Evolutionary conservation across 2,113 vertebrate genomes (phyloP).

Genomic region (Seriola dumerili): DNA sequence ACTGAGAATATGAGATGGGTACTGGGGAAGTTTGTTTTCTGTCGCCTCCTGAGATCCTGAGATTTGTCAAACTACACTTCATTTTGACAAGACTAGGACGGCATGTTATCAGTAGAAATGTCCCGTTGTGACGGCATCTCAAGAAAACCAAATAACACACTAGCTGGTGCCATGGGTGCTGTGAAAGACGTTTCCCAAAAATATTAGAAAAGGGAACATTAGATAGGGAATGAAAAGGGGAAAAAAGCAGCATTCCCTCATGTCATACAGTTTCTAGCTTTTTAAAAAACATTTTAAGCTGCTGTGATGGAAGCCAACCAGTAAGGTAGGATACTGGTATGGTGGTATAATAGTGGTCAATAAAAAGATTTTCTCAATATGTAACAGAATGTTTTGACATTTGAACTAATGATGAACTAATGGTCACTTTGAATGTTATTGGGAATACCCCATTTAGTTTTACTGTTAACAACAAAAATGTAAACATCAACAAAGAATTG

Average conservation of each 20-base stretch:
- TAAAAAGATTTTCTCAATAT: constrained; percentile 1
- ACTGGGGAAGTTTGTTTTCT: constrained; percentile 65
- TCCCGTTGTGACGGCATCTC: constrained; percentile 52
- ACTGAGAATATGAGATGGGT: constrained; percentile 56
- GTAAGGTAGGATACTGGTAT: not conserved
- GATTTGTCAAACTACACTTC: constrained; percentile 60
- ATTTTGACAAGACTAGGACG: constrained; percentile 60
- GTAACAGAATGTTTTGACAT: not conserved
- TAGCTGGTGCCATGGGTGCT: constrained; percentile 11
- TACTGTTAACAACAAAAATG: not conserved
- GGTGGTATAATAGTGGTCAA: not conserved
- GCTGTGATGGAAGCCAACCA: not conserved
- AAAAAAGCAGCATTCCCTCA: not conserved
- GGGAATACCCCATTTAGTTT: not conserved
- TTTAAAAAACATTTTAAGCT: constrained; percentile 15
- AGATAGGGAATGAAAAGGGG: not conserved
- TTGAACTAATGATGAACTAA: not conserved
- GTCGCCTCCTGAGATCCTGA: constrained; percentile 61
- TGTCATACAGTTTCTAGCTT: constrained; percentile 8
- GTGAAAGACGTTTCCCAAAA: constrained; percentile 37
- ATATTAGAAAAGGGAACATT: constrained; percentile 12
- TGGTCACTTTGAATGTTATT: not conserved
- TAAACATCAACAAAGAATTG: not conserved
- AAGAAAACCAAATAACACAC: constrained; percentile 41
- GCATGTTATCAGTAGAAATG: constrained; percentile 44